Conservation (phyloP, 2,888 invertebrate species). For the Drosophila austrosaltans region DNA sequence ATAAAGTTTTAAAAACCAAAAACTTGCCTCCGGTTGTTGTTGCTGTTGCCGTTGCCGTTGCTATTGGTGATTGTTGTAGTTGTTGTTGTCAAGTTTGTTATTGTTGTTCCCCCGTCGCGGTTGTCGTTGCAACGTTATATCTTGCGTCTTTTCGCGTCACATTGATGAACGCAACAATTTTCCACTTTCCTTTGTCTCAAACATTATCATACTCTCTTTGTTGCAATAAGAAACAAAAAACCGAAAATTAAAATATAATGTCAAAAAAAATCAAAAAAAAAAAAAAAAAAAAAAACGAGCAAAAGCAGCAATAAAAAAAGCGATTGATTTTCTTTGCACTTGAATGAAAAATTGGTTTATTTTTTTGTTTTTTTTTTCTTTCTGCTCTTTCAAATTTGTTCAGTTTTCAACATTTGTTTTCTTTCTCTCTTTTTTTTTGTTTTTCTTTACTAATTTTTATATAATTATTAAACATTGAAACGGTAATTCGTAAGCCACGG, state of each 20-base stretch:
- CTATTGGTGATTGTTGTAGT: conserved; percentile 17
- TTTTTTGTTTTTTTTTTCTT: background rate
- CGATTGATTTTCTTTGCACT: conserved; percentile 3
- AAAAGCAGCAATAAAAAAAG: background rate
- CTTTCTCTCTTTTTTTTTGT: background rate
- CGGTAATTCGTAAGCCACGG: conserved; percentile 16
- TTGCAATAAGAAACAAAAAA: conserved; percentile 18
- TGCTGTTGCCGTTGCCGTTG: conserved; percentile 32
- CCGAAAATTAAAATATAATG: background rate
- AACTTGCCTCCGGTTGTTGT: conserved; percentile 66
- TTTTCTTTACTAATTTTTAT: conserved; percentile 6
- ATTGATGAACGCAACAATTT: conserved; percentile 51
- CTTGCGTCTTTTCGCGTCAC: conserved; percentile 34
- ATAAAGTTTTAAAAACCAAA: conserved; percentile 14
- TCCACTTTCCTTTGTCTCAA: conserved; percentile 73
- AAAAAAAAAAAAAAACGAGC: conserved; percentile 12
- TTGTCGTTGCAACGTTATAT: conserved; percentile 25
- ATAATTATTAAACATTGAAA: conserved; percentile 16
- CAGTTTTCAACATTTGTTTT: conserved; percentile 1
- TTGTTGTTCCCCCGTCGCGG: conserved; percentile 19
- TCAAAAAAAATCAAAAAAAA: conserved; percentile 20
- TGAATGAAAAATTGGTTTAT: conserved; percentile 1
- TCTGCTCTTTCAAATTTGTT: background rate
- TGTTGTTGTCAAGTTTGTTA: conserved; percentile 38
- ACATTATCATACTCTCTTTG: conserved; percentile 53